phyloP scores from a whole-genome alignment of 2,888 invertebrate species.

The Dolomedes plantarius region DNA sequence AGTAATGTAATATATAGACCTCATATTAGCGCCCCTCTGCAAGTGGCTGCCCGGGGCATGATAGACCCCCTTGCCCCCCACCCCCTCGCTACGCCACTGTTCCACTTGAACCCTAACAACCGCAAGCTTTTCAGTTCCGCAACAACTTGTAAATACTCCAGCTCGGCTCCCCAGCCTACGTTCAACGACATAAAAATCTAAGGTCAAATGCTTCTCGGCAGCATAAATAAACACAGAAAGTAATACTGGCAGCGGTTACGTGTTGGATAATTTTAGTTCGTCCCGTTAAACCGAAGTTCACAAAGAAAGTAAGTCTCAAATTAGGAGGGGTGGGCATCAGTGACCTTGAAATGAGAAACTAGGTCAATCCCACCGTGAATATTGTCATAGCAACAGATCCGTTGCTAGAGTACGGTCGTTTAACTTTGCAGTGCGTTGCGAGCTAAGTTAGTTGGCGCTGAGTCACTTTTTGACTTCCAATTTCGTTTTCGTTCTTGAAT shows the following conservation, averaged over 20 bases:
- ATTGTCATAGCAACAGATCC: conserved; percentile 46
- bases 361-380: conserved; percentile 43
- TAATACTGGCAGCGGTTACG: conserved; percentile 2
- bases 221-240: conserved; percentile 26
- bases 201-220: conserved; percentile 36
- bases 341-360: conserved; percentile 59
- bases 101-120: background rate
- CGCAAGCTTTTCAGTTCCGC: no score
- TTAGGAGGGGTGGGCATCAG: background rate
- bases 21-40: no score
- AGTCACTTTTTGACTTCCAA: conserved; percentile 38
- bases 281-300: background rate
- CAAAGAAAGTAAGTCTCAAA: conserved; percentile 33
- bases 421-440: conserved; percentile 30
- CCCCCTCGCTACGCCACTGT: no score
- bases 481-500: conserved; percentile 38
- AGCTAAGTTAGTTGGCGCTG: conserved; percentile 48
- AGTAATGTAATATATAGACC: no score
- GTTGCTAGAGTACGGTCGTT: conserved; percentile 43
- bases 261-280: conserved; percentile 38
- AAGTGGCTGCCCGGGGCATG: no score
- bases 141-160: background rate
- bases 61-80: no score
- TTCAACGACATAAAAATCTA: conserved; percentile 35
- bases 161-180: background rate